phyloP scores from a whole-genome alignment of 2,113 vertebrate genomes.

The Alouatta palliata region DNA sequence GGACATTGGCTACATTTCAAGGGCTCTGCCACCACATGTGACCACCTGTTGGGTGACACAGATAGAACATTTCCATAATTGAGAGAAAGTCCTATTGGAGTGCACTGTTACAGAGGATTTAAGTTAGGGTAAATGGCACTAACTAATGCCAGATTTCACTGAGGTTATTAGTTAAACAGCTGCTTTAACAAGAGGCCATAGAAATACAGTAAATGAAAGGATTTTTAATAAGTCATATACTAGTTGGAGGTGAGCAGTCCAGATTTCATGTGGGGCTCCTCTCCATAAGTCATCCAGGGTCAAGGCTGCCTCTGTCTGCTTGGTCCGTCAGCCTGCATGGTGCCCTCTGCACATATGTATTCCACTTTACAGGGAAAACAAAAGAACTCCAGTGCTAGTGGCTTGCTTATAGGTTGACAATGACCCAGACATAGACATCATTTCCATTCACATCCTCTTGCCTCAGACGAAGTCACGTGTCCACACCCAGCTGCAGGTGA shows the following conservation, averaged over 20 bases:
- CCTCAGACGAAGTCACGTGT: not conserved
- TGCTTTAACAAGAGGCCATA: not conserved
- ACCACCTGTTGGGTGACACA: not conserved
- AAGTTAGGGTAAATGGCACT: not conserved
- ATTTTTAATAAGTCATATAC: not conserved
- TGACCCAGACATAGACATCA: not conserved
- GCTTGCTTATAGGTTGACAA: not conserved
- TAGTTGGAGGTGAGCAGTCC: not conserved
- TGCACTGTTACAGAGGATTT: not conserved
- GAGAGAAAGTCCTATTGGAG: not conserved
- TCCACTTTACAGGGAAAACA: not conserved
- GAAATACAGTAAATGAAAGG: not conserved
- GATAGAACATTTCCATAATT: not conserved
- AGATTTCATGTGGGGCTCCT: not conserved
- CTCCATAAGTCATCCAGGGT: not conserved
- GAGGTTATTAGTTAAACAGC: not conserved
- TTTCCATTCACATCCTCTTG: not conserved
- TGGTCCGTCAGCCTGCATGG: not conserved
- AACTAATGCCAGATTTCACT: not conserved
- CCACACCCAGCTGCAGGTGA: not conserved
- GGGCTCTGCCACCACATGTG: not conserved
- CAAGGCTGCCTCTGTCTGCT: not conserved
- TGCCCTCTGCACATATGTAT: accelerated
- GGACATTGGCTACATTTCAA: not conserved
- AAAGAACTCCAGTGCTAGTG: not conserved